A percentile compares a stretch with the other conserved stretches of the same genome.
These are phyloP conservation scores for Hymenochirus boettgeri DNA, from an alignment of 2,113 vertebrate genomes.

Conservation along the genomic window DNA sequence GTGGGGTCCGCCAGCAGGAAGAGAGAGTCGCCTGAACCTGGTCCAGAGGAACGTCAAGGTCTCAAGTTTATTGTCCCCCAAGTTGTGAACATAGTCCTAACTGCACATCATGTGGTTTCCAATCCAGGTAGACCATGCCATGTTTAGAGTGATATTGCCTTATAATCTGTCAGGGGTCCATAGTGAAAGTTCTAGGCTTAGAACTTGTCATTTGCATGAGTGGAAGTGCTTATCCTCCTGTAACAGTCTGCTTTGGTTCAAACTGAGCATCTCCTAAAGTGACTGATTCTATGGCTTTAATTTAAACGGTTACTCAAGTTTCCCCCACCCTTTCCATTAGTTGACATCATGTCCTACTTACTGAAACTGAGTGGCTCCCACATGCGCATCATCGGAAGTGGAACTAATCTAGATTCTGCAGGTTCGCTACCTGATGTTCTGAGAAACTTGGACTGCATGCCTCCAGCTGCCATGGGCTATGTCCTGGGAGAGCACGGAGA, in stretches of 20 bases:
- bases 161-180: no score
- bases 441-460: constrained; percentile 82
- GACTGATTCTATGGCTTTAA: no score
- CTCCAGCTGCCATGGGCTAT: constrained; percentile 92
- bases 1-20: constrained; percentile 93
- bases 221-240: no score
- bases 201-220: no score
- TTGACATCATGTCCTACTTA: constrained; percentile 92
- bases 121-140: constrained; percentile 83
- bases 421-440: constrained; percentile 89
- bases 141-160: no score
- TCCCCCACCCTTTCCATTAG: no score
- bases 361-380: constrained; percentile 95
- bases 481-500: constrained; percentile 94
- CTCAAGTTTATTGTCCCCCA: constrained; percentile 91
- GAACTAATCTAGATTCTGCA: constrained; percentile 93
- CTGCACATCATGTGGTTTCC: constrained; percentile 87
- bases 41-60: constrained; percentile 95
- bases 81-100: constrained; percentile 89
- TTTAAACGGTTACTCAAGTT: no score
- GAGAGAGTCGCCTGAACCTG: constrained; percentile 90
- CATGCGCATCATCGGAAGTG: constrained; percentile 90
- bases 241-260: no score
- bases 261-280: no score
- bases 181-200: no score